Conservation (phyloP, 2,113 vertebrate species). For the Xyliphius kryptos region DNA sequence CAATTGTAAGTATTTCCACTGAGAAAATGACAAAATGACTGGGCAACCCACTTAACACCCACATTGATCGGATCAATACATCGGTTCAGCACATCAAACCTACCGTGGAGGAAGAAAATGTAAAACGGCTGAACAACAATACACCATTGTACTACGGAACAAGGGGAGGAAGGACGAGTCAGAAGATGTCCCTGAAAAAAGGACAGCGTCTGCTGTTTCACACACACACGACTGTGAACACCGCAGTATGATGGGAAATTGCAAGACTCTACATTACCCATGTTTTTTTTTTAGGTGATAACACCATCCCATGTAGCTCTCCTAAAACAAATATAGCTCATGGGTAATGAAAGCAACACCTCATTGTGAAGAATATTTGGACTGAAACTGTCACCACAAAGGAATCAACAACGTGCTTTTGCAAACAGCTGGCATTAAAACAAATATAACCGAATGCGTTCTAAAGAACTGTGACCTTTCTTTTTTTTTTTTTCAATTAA, state of each 20-base stretch:
- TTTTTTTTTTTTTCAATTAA: background rate
- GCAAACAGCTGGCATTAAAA: no score
- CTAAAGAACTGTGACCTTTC: constrained; percentile 2
- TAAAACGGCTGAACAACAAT: constrained; percentile 18
- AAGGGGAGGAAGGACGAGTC: constrained; percentile 6
- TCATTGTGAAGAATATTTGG: background rate
- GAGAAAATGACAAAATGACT: background rate
- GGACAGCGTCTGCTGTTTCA: no score
- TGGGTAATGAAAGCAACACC: background rate
- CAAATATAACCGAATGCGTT: background rate
- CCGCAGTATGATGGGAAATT: background rate
- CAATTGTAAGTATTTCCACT: background rate
- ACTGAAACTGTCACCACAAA: background rate
- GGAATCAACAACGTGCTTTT: background rate
- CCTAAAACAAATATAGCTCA: background rate
- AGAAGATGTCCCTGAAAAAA: constrained; percentile 24
- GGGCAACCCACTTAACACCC: constrained; percentile 9
- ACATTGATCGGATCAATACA: constrained; percentile 24
- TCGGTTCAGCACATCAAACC: constrained; percentile 4
- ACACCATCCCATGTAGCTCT: background rate
- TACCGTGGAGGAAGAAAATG: background rate
- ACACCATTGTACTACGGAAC: background rate
- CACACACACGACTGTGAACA: constrained; percentile 21
- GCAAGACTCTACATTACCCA: background rate
- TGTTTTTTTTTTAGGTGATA: background rate